Base-by-base conservation (phyloP, 2,888 invertebrate species). In the Eupithecia vulgata region DNA sequence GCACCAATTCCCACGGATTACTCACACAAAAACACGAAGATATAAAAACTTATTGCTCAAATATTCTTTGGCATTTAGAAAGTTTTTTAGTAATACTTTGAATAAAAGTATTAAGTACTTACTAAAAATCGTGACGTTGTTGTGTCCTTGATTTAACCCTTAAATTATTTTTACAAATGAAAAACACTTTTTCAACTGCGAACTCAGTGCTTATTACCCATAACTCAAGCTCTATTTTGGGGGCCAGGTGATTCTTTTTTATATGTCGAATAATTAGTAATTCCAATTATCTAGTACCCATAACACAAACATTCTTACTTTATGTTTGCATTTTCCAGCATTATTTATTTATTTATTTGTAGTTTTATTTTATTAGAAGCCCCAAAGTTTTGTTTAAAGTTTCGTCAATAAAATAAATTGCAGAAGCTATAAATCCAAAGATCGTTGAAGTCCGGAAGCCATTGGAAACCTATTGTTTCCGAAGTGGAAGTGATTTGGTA, bases 1-100 rank as follows among this genome's bases (percentile, higher is more conserved):
- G 82, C 81, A 81, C 80, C 79, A 77, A 81, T 88, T 88, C 87
- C 85, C 87, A 88, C 87, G 86, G 70, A 79, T 21, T 65, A 72
- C 66, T 71, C 61, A n/a, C 34, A 78, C 68, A 78, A 76, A 78
- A 78, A 77, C 72, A 72, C 13, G 21, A n/a, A 1, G 8, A 7
- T 21, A 12, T 5, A 62, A 62, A 62, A 62, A 62, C 1, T 35
- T 37, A n/a, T 35, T n/a, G 62, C 62, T 64, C 8, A 64, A 61
- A 61, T 61, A n/a, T 35, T 30, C 30, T 34, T 34, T 15, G 34
- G 52, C 21, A 21, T 10, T 21, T 21, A 8, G 52, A 48, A n/a
- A 8, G 48, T 45, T 17, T 45, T 37, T 7, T 37, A 37, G 1
- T 37, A 37, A 37, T 30, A 4, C 30, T n/a, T n/a, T n/a, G n/a